These are phyloP conservation scores for Reinhardtius hippoglossoides DNA, from an alignment of 2,113 vertebrate species.

Conservation along the genomic window DNA sequence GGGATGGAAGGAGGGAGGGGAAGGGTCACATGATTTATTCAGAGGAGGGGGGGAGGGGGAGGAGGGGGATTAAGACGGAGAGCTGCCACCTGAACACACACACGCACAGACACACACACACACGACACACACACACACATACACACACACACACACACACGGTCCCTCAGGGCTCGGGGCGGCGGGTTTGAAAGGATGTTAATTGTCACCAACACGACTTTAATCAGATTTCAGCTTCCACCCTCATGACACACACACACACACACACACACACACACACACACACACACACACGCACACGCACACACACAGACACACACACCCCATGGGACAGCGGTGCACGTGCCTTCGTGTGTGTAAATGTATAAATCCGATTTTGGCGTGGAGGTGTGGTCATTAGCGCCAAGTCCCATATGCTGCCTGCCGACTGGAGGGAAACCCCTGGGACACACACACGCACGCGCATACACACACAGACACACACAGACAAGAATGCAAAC, in stretches of 20 bases:
- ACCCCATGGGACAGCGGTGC: slow-evolving; percentile 24
- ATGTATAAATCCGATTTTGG: slow-evolving; percentile 83
- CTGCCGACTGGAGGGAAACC: slow-evolving; percentile 81
- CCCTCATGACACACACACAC: slow-evolving; percentile 53
- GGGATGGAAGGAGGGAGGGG: slow-evolving; percentile 74
- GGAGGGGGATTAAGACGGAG: slow-evolving; percentile 84
- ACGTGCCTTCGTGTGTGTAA: slow-evolving; percentile 2
- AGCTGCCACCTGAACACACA: slow-evolving; percentile 92
- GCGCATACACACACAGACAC: slow-evolving; percentile 6
- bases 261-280: slow-evolving; percentile 81
- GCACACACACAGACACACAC: slow-evolving; percentile 84
- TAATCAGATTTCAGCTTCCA: slow-evolving; percentile 91
- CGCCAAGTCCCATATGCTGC: slow-evolving; percentile 88
- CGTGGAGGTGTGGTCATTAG: slow-evolving; percentile 91
- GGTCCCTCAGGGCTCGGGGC: slow-evolving; percentile 72
- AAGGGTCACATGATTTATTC: slow-evolving; percentile 85
- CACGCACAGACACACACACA: slow-evolving; percentile 81
- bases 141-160: slow-evolving; percentile 75
- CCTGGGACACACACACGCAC: slow-evolving; percentile 60
- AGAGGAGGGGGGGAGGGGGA: slow-evolving; percentile 79
- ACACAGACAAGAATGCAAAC: no score
- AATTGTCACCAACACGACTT: slow-evolving; percentile 97
- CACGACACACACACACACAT: slow-evolving; percentile 81
- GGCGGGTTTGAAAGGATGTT: slow-evolving; percentile 87
- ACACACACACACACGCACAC: slow-evolving; percentile 52